A percentile compares a stretch with the other conserved stretches of the same genome.
phyloP scores from a whole-genome alignment of 1,140 invertebrate genomes.

The Pseudachorutes palmiensis region DNA sequence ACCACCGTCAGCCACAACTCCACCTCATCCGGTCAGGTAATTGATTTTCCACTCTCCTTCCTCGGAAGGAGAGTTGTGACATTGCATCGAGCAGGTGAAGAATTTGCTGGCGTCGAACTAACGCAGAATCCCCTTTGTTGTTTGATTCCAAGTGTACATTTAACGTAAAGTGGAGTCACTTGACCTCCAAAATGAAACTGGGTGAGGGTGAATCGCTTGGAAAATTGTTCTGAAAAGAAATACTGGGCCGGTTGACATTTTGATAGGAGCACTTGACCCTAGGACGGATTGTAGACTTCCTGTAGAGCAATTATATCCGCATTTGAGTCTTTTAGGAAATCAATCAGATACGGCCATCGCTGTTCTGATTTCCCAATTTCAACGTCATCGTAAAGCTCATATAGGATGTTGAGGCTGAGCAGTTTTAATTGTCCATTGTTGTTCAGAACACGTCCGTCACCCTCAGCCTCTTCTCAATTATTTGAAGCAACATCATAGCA shows the following conservation, averaged over 20 bases:
- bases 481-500: background rate
- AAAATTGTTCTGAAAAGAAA: slow-evolving; percentile 8
- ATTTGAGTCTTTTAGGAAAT: slow-evolving; percentile 5
- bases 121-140: background rate
- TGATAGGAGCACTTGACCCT: slow-evolving; percentile 13
- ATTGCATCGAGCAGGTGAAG: background rate
- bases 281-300: slow-evolving; percentile 6
- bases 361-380: background rate
- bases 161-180: background rate
- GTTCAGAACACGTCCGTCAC: background rate
- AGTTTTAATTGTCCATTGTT: background rate
- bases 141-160: slow-evolving; percentile 10
- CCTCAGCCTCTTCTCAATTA: background rate
- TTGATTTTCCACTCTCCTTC: too few relatives aligned
- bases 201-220: slow-evolving; percentile 2
- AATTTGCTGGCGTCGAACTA: background rate
- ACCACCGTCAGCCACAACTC: too few relatives aligned
- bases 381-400: slow-evolving; percentile 9
- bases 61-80: too few relatives aligned
- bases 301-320: slow-evolving; percentile 14
- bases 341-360: slow-evolving; percentile 17
- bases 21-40: too few relatives aligned
- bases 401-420: slow-evolving; percentile 8
- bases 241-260: background rate
- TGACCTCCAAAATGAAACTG: background rate